Base-by-base conservation (phyloP, 2,797 vertebrate species). In the Poecilia velifera region DNA sequence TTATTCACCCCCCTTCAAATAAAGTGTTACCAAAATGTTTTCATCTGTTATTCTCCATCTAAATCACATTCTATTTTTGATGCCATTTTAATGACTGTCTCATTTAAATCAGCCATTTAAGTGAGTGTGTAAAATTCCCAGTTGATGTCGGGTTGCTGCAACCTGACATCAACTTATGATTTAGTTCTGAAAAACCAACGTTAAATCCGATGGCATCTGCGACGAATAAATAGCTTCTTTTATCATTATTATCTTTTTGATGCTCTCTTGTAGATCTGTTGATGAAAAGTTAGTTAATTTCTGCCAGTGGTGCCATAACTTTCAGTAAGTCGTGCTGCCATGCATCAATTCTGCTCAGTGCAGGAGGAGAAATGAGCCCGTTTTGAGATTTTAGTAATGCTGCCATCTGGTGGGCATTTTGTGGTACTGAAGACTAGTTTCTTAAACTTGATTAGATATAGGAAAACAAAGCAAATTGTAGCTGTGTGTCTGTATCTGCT, bases 321-420 rank as follows among this genome's bases (percentile, higher is more conserved):
- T n/a, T 10, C 64, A 22, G 18, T 41, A 41, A n/a, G 10, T n/a
- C 20, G 6, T 71, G 25, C 25, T 14, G 12, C 12, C 41, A 16
- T 25, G 39, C 20, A 43, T 25, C 22, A 5, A n/a, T 6, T 71
- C 22, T 71, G 22, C 39, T 71, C 8, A 43, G 34, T 16, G 31
- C 16, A 20, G 36, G 62, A 64, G 31, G n/a, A 73, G 45, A 28
- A n/a, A 73, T 9, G 9, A 3, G 28, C 39, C 53, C 18, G 2
- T 41, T 39, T 25, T 57, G 28, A 13, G 25, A 57, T 59, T 64
- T 76, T 36, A 46, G 55, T 71, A 16, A 72, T 77, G 71, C 74
- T 81, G 80, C 82, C 80, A 75, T 9, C 88, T 89, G 82, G 73
- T 89, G 88, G 74, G 34, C 51, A 55, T 14, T 22, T 45, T 9